A percentile compares a stretch with the other conserved stretches of the same genome.
Conservation (phyloP, 2,888 invertebrate genomes). For the Ephialtes manifestator region DNA sequence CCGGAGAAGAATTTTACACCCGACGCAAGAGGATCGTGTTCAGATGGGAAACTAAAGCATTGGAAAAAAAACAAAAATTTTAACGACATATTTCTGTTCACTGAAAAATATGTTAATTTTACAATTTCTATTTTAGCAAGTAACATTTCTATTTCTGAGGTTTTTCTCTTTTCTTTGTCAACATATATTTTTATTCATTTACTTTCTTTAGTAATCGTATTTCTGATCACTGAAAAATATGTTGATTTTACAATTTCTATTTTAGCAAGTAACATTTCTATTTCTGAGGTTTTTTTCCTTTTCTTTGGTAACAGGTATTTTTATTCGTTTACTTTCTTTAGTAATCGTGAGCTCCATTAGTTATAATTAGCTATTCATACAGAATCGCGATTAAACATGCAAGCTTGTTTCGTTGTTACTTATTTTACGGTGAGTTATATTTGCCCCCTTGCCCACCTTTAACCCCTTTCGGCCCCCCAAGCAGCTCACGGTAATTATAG, state of each 20-base stretch:
- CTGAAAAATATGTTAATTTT: too few species aligned
- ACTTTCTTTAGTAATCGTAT: background rate
- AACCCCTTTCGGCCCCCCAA: background rate
- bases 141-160: background rate
- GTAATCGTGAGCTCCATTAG: background rate
- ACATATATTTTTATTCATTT: background rate
- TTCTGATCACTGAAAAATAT: too few species aligned
- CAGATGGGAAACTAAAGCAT: background rate
- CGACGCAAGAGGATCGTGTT: background rate
- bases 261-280: background rate
- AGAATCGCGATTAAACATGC: background rate
- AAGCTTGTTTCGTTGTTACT: constrained; percentile 1
- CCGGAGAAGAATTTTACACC: background rate
- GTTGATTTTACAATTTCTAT: too few species aligned
- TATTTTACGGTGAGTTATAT: constrained; percentile 34
- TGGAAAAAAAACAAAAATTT: too few species aligned
- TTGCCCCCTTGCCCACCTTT: too few species aligned
- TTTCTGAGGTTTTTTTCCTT: background rate
- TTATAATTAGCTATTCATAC: background rate
- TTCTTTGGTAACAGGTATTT: background rate
- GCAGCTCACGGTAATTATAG: constrained; percentile 20
- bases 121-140: too few species aligned
- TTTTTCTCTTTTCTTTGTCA: background rate
- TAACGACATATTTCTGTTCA: too few species aligned
- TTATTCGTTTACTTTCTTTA: background rate